phyloP scores from a whole-genome alignment of 2,113 vertebrate species.

The Propithecus coquereli region DNA sequence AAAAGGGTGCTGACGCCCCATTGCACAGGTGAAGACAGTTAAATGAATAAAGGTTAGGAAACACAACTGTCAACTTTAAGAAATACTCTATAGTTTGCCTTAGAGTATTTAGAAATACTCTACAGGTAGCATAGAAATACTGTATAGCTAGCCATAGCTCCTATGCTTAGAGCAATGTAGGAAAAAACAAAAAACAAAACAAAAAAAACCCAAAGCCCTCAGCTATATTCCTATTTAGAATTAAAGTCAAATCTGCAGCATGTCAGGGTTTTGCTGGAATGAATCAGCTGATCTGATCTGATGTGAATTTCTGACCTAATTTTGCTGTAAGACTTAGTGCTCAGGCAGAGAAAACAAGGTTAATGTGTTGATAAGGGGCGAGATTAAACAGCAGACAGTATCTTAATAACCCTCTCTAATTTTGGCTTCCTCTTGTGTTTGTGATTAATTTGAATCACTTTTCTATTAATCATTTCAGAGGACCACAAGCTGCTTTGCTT shows the following conservation, averaged over 20 bases:
- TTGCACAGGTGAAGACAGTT: not conserved
- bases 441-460: conserved; percentile 60
- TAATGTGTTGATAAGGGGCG: conserved; percentile 76
- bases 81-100: not conserved
- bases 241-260: not conserved
- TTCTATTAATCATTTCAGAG: conserved; percentile 46
- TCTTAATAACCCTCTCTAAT: conserved; percentile 32
- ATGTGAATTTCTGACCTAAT: conserved; percentile 86
- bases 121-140: not conserved
- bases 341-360: conserved; percentile 80
- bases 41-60: not conserved
- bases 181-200: not conserved
- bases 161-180: not conserved
- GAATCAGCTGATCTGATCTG: conserved; percentile 80
- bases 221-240: not conserved
- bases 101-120: not conserved
- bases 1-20: not conserved
- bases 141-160: not conserved
- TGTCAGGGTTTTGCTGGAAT: conserved; percentile 71
- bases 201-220: not conserved
- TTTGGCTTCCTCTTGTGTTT: conserved; percentile 54
- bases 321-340: conserved; percentile 73
- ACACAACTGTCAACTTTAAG: not conserved
- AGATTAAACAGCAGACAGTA: conserved; percentile 70
- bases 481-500: conserved; percentile 46